Base-by-base conservation (phyloP, 2,113 vertebrate species). In the Pycnonotus jocosus region DNA sequence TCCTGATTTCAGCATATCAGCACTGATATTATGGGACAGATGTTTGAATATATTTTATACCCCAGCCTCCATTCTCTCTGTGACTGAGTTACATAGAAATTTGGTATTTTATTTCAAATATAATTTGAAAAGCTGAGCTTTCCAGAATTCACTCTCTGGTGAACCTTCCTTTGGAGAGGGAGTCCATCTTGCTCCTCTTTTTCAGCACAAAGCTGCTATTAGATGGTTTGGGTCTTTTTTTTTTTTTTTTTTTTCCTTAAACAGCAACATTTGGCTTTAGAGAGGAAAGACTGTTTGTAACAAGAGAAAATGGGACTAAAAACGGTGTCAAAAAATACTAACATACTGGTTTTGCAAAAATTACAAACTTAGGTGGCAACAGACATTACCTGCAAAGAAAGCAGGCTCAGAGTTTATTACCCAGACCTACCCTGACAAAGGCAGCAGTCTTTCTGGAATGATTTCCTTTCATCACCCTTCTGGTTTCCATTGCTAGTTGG, bases 381-480 rank as follows among this genome's bases (percentile, higher is more conserved):
- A 80, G 51, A 37, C 1, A 35, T 7, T 14, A 77, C 7, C 65
- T 85, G 44, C 66, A 66, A 40, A 44, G 27, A 51, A 38, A 42
- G 40, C 35, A 91, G 27, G 16, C 17, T 69, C 35, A 40, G 31
- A 73, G 8, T 60, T 62, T 48, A 12, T 57, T 9, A 51, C 81
- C 82, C 31, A 74, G 60, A 98, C 98, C 37, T 94, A 99, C 99
- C 98, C 99, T 98, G 93, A 99, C 99, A 65, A 99, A 99, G 0
- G 99, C 99, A 10, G 99, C 99, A 0, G 99, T 99, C 96, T 99
- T 99, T 54, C 99, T 98, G 64, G 99, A 99, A 96, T 99, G 99
- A 95, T 97, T 99, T 80, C 99, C 99, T 94, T 98, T 99, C 99
- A 99, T 99, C 81, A 99, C 98, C 92, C 98, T 98, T 56, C 98